phyloP scores from a whole-genome alignment of 2,888 invertebrate genomes.

The Bibio marci region DNA sequence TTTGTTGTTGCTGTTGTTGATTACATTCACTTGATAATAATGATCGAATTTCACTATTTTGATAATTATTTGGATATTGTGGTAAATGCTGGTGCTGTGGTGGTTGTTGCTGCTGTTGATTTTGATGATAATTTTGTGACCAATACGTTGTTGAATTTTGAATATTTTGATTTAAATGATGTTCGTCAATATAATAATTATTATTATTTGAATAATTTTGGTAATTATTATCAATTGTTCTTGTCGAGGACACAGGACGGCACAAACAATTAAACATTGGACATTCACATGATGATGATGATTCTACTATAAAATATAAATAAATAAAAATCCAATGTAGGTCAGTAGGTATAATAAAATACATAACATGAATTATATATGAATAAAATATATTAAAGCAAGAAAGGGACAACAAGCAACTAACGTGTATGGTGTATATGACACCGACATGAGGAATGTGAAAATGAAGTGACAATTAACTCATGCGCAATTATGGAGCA shows the following conservation, averaged over 20 bases:
- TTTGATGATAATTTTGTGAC: neutral
- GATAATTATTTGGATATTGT: neutral
- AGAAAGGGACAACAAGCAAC: too few species aligned
- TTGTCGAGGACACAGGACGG: neutral
- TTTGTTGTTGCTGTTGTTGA: neutral
- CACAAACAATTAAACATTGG: constrained; percentile 3
- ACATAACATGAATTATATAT: neutral
- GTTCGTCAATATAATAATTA: constrained; percentile 2
- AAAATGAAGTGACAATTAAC: too few species aligned
- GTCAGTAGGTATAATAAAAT: too few species aligned
- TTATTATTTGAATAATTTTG: neutral
- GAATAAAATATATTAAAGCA: neutral
- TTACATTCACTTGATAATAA: neutral
- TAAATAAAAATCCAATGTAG: too few species aligned
- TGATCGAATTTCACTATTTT: neutral
- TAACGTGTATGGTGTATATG: too few species aligned
- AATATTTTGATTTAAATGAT: too few species aligned
- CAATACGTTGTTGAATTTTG: too few species aligned
- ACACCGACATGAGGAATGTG: too few species aligned
- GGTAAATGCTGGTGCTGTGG: neutral
- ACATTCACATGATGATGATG: neutral
- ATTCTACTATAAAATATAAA: neutral
- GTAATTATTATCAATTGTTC: neutral
- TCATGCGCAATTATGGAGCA: too few species aligned
- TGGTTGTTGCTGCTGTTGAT: neutral